These are phyloP conservation scores for Drosophila mojavensis DNA, from an alignment of 1,140 invertebrate genomes.

Conservation along the genomic window DNA sequence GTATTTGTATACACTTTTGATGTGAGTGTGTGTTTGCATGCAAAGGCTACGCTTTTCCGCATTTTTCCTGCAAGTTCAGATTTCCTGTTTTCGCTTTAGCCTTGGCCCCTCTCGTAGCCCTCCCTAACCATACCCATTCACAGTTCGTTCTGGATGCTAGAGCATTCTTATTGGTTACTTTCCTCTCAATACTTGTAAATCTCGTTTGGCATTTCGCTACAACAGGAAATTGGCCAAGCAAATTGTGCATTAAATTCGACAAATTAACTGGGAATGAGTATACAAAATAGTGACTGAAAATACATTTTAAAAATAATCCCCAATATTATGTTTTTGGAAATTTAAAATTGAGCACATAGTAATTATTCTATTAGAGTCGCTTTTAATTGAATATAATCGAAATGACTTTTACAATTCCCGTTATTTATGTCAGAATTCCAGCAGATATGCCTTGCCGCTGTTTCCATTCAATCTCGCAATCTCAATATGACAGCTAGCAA, in stretches of 20 bases:
- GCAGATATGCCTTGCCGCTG: conserved; percentile 8
- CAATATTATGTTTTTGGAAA: too few species aligned
- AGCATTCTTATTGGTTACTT: conserved; percentile 11
- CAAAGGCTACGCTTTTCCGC: conserved; percentile 54
- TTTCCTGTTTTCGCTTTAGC: conserved; percentile 67
- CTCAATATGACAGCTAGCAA: conserved; percentile 41
- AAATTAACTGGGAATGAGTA: conserved; percentile 23
- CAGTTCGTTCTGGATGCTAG: conserved; percentile 9
- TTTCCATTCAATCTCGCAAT: conserved; percentile 47
- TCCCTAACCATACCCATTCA: not conserved
- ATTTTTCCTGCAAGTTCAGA: conserved; percentile 68
- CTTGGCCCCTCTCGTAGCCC: not conserved
- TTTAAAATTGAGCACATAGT: too few species aligned
- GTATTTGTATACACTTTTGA: not conserved
- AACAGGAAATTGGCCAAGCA: conserved; percentile 8
- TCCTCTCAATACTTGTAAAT: conserved; percentile 72
- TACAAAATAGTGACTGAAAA: not conserved
- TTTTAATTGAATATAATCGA: not conserved
- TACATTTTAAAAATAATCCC: not conserved
- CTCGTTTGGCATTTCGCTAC: conserved; percentile 53
- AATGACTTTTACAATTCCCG: conserved; percentile 15
- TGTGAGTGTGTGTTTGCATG: not conserved
- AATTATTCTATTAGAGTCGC: not conserved
- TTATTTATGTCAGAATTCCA: conserved; percentile 16
- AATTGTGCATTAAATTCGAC: conserved; percentile 7